A percentile compares a stretch with the other conserved stretches of the same genome.
phyloP scores from a whole-genome alignment of 2,113 vertebrate species.

The Chrysochloris asiatica region DNA sequence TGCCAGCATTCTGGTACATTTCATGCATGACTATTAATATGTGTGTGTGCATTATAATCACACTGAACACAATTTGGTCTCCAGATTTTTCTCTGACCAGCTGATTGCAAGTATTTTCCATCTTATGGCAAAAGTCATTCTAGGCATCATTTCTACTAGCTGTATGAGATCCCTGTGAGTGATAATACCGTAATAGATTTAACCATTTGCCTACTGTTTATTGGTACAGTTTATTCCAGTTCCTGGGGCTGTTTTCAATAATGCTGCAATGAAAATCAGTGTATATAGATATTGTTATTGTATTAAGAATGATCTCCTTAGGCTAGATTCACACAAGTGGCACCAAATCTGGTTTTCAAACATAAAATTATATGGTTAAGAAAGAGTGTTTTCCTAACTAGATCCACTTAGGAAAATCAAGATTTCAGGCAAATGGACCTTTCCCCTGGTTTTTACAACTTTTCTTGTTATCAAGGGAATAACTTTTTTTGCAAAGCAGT shows the following conservation, averaged over 20 bases:
- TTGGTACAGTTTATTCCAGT: background rate
- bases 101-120: background rate
- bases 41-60: background rate
- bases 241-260: background rate
- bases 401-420: background rate
- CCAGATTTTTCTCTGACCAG: background rate
- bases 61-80: background rate
- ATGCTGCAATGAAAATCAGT: background rate
- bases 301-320: conserved; percentile 29
- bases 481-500: background rate
- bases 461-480: background rate
- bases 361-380: background rate
- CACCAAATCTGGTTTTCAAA: background rate
- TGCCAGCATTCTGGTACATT: background rate
- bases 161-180: background rate
- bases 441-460: conserved; percentile 32
- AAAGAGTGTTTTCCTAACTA: background rate
- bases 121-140: background rate
- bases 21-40: background rate
- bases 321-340: background rate
- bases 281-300: background rate
- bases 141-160: background rate
- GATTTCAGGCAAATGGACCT: background rate
- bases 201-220: background rate
- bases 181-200: background rate